phyloP scores from a whole-genome alignment of 2,888 invertebrate genomes.

The Pachymerium ferrugineum region DNA sequence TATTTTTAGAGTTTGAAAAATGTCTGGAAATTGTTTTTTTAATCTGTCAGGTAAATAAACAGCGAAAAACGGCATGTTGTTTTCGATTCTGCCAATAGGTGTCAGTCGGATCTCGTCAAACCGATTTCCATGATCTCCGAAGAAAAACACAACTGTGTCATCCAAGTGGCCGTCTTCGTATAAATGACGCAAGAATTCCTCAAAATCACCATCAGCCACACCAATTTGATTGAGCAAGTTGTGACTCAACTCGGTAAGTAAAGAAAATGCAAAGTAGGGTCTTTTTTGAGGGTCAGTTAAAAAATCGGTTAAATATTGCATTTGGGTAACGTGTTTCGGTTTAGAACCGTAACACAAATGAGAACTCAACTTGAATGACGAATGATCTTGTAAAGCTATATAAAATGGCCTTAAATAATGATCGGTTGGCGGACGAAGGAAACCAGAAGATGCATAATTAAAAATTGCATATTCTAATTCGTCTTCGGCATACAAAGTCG shows the following conservation, averaged over 20 bases:
- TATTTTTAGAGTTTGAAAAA: slow-evolving; percentile 58
- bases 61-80: slow-evolving; percentile 74
- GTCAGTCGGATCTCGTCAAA: slow-evolving; percentile 45
- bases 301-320: slow-evolving; percentile 45
- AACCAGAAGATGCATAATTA: slow-evolving; percentile 71
- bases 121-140: slow-evolving; percentile 49
- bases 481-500: slow-evolving; percentile 79
- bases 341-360: slow-evolving; percentile 38
- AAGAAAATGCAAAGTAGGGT: slow-evolving; percentile 45
- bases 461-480: slow-evolving; percentile 71
- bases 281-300: slow-evolving; percentile 40
- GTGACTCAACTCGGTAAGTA: slow-evolving; percentile 59
- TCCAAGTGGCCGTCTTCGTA: slow-evolving; percentile 35
- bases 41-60: slow-evolving; percentile 69
- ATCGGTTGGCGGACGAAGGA: slow-evolving; percentile 72
- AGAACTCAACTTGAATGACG: slow-evolving; percentile 36
- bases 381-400: slow-evolving; percentile 56
- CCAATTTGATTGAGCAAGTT: slow-evolving; percentile 66
- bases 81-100: slow-evolving; percentile 66
- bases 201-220: slow-evolving; percentile 47
- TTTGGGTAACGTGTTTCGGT: slow-evolving; percentile 42
- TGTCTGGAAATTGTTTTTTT: slow-evolving; percentile 56
- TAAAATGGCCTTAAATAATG: slow-evolving; percentile 74
- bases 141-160: slow-evolving; percentile 39
- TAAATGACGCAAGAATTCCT: slow-evolving; percentile 40